Evolutionary conservation across 2,113 vertebrate genomes (phyloP).

Genomic region (Clarias gariepinus): DNA sequence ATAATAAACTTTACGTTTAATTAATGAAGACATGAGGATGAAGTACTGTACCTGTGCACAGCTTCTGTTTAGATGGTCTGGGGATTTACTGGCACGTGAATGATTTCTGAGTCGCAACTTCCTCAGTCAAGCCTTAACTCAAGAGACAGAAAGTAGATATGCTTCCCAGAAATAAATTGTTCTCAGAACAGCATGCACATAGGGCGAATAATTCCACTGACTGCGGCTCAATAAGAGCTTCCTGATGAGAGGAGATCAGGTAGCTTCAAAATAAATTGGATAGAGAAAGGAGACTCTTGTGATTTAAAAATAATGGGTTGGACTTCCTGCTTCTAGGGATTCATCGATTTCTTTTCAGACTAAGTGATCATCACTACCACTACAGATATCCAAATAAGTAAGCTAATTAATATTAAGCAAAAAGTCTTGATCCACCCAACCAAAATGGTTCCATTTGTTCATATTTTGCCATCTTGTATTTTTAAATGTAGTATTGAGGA

Average conservation of each 20-base stretch:
- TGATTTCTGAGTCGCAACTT: constrained; percentile 4
- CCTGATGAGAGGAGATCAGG: constrained; percentile 39
- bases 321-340: neutral
- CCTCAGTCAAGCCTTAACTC: neutral
- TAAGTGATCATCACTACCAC: neutral
- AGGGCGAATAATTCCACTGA: constrained; percentile 2
- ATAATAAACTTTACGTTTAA: neutral
- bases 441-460: too few relatives aligned
- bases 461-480: too few relatives aligned
- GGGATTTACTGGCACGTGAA: constrained; percentile 5
- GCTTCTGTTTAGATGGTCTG: neutral
- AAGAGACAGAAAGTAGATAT: neutral
- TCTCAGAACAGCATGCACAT: constrained; percentile 31
- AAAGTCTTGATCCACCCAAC: too few relatives aligned
- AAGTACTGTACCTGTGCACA: neutral
- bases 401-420: neutral
- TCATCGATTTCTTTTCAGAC: neutral
- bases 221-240: constrained; percentile 28
- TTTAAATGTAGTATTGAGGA: too few relatives aligned
- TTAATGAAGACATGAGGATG: neutral
- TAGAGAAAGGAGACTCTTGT: neutral
- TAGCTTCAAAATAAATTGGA: constrained; percentile 36
- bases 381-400: neutral
- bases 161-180: constrained; percentile 28
- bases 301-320: constrained; percentile 1